phyloP scores from a whole-genome alignment of 2,113 vertebrate species.

The Psittacula cyanocephala region DNA sequence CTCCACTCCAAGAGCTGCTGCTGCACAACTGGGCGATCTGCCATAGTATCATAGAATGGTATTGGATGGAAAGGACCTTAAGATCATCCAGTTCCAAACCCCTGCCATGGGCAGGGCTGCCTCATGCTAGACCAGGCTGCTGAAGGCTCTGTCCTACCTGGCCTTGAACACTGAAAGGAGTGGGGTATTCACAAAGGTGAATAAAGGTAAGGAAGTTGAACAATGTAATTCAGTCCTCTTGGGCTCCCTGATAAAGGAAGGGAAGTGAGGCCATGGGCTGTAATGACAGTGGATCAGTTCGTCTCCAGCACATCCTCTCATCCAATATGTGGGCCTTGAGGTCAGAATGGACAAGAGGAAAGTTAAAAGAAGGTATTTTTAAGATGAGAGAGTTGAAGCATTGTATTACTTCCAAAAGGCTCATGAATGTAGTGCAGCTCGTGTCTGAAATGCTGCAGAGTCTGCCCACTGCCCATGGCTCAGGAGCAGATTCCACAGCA shows the following conservation, averaged over 20 bases:
- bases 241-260: not conserved
- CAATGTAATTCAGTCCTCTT: not conserved
- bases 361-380: not conserved
- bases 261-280: not conserved
- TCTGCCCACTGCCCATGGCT: not conserved
- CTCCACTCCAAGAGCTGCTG: not conserved
- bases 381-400: rapidly evolving
- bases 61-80: not conserved
- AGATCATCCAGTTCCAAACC: not conserved
- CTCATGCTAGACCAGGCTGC: not conserved
- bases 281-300: not conserved
- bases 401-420: not conserved
- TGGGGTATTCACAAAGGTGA: not conserved
- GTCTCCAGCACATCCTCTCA: not conserved
- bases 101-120: not conserved
- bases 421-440: not conserved
- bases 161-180: not conserved
- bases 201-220: not conserved
- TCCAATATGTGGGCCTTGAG: not conserved
- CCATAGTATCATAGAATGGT: not conserved
- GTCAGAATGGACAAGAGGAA: not conserved
- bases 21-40: not conserved
- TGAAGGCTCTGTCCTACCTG: not conserved
- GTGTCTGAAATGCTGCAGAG: not conserved
- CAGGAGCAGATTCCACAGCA: not conserved